Conservation (phyloP, 2,888 invertebrate genomes). For the Linyphia triangularis region DNA sequence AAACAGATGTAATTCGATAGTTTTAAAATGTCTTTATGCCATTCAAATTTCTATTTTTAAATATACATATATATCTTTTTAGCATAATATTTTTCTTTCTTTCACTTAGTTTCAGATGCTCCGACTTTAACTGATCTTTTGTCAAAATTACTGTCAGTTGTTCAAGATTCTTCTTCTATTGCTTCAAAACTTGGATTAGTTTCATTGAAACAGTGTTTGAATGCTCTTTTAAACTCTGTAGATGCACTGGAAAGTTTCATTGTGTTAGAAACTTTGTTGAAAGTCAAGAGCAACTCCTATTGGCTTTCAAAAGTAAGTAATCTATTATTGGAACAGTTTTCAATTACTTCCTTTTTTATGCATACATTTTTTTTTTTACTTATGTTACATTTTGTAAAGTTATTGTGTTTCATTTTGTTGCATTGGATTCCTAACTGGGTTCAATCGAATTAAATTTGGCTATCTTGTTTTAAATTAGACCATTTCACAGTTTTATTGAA, state of each 20-base stretch:
- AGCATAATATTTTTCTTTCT: background rate
- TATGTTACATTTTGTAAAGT: background rate
- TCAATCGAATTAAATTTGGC: too few species aligned
- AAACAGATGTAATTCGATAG: too few species aligned
- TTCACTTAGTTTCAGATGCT: slow-evolving; percentile 44
- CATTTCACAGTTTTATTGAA: too few species aligned
- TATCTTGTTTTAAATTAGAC: background rate
- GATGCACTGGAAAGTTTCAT: slow-evolving; percentile 83
- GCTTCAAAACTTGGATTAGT: slow-evolving; percentile 87
- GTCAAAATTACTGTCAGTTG: slow-evolving; percentile 78
- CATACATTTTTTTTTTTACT: background rate
- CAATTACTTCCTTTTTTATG: background rate
- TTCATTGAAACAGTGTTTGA: slow-evolving; percentile 83
- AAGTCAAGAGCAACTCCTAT: slow-evolving; percentile 87
- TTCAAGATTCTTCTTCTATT: slow-evolving; percentile 86
- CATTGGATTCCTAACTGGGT: too few species aligned
- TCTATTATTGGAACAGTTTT: background rate
- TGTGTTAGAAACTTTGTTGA: slow-evolving; percentile 84
- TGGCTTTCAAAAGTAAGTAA: slow-evolving; percentile 89
- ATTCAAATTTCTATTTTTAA: background rate
- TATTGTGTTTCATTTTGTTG: too few species aligned
- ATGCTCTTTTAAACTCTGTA: slow-evolving; percentile 84
- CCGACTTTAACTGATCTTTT: slow-evolving; percentile 78
- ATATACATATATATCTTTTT: background rate
- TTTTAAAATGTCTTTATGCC: background rate